phyloP scores from a whole-genome alignment of 2,797 vertebrate species.

The Chaetodon trifasciatus region DNA sequence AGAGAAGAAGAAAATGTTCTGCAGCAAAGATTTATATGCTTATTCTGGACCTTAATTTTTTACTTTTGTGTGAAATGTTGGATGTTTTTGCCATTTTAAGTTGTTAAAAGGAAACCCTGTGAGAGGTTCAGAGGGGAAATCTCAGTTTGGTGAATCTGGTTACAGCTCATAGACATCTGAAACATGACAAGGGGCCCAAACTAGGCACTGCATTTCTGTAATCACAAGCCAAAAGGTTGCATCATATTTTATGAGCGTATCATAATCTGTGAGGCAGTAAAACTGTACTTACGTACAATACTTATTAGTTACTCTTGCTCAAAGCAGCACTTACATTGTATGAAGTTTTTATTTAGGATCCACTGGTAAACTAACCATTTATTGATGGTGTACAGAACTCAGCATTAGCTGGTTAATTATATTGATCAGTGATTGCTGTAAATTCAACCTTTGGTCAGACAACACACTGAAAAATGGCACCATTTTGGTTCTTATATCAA shows the following conservation, averaged over 20 bases:
- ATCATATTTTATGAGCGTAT: not conserved
- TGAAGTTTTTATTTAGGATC: not conserved
- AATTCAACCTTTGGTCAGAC: slow-evolving; percentile 15
- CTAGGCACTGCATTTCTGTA: not conserved
- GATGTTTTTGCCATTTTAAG: not conserved
- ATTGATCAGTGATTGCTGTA: not conserved
- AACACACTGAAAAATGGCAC: slow-evolving; percentile 25
- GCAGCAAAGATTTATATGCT: not conserved
- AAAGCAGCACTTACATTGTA: not conserved
- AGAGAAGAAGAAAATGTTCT: not conserved
- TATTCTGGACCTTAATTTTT: not conserved
- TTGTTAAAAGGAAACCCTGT: not conserved
- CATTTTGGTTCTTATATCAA: slow-evolving; percentile 44
- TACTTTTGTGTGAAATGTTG: not conserved
- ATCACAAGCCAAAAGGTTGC: not conserved
- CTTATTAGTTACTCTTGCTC: not conserved
- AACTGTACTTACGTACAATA: not conserved
- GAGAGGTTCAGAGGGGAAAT: not conserved
- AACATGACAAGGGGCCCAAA: not conserved
- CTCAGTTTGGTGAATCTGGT: not conserved
- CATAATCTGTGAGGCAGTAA: not conserved
- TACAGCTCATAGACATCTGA: not conserved
- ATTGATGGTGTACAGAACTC: not conserved
- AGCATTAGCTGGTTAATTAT: not conserved
- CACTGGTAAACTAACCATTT: not conserved